Conservation (phyloP, 30 jellyfish, hydroid and myxozoan species). For the Mastigias papua region DNA sequence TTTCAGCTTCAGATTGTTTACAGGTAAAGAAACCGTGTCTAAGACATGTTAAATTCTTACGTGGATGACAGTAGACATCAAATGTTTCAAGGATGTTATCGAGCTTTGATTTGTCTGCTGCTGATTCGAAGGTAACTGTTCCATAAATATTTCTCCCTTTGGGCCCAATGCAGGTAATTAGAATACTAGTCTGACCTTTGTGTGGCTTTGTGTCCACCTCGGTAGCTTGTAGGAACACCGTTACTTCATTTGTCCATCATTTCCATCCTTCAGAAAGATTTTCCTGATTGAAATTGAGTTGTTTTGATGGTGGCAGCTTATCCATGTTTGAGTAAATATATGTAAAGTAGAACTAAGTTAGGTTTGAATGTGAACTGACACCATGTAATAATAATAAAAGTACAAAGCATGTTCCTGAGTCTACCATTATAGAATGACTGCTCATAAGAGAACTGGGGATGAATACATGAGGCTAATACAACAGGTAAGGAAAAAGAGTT, state of each 20-base stretch:
- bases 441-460: too few relatives aligned
- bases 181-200: constrained; percentile 12
- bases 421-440: too few relatives aligned
- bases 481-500: too few relatives aligned
- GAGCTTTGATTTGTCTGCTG: constrained; percentile 1
- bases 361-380: too few relatives aligned
- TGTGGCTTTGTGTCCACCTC: constrained; percentile 19
- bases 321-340: too few relatives aligned
- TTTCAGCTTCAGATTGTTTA: constrained; percentile 18
- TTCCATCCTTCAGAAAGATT: not conserved
- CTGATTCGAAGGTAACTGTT: constrained; percentile 11
- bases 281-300: too few relatives aligned
- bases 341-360: too few relatives aligned
- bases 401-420: too few relatives aligned
- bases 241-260: not conserved
- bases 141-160: constrained; percentile 47
- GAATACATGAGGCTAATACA: too few relatives aligned
- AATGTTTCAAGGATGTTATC: constrained; percentile 26
- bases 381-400: too few relatives aligned
- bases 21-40: constrained; percentile 19
- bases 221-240: constrained; percentile 3
- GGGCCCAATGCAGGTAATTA: constrained; percentile 27
- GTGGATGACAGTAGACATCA: constrained; percentile 47
- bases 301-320: too few relatives aligned
- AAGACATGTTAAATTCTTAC: constrained; percentile 25